Conservation (phyloP, 92 coral and sea anemone species). For the Phenganax subtilis region DNA sequence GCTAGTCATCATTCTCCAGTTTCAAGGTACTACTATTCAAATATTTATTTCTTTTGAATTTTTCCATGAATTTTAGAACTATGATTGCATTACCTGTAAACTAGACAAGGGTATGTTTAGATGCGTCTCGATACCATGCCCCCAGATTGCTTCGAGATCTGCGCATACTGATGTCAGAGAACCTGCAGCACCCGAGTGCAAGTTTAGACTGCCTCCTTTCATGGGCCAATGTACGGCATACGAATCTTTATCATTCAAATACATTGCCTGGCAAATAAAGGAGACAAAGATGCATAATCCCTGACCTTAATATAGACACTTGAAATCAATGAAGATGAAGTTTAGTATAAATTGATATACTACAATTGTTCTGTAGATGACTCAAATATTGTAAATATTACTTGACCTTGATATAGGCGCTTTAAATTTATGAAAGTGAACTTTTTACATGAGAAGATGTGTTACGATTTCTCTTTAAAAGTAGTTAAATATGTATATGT, state of each 20-base stretch:
- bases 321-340: too few relatives aligned
- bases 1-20: too few relatives aligned
- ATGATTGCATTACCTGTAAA: conserved; percentile 57
- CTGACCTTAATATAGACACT: background rate
- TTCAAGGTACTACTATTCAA: too few relatives aligned
- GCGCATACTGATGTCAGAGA: conserved; percentile 87
- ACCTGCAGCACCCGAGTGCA: conserved; percentile 79
- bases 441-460: background rate
- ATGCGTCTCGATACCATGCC: conserved; percentile 72
- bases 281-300: background rate
- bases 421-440: background rate
- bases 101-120: conserved; percentile 75
- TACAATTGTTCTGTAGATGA: too few relatives aligned
- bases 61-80: background rate
- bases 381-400: too few relatives aligned
- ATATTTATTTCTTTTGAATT: too few relatives aligned
- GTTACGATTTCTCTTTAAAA: background rate
- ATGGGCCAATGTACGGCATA: conserved; percentile 93
- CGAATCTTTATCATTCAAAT: conserved; percentile 77
- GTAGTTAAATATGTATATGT: background rate
- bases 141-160: conserved; percentile 87
- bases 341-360: too few relatives aligned
- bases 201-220: conserved; percentile 74
- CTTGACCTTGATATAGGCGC: background rate
- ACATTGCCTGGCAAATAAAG: conserved; percentile 56